These are phyloP conservation scores for Paracentrotus lividus DNA, from an alignment of 53 echinoderm and acorn worm species.

Conservation along the genomic window DNA sequence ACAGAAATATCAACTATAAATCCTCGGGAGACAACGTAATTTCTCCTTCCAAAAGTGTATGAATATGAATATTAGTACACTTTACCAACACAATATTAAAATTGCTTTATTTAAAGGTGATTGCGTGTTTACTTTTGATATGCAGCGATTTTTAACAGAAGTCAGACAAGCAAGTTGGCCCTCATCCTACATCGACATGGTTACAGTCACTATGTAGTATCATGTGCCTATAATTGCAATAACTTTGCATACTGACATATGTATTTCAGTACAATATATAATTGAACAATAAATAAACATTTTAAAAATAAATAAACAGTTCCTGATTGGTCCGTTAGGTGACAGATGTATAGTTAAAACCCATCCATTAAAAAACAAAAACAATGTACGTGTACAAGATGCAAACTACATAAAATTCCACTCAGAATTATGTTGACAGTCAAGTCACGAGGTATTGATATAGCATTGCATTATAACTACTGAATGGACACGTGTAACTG, in stretches of 20 bases:
- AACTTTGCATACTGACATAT: too few species aligned
- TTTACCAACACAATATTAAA: background rate
- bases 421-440: background rate
- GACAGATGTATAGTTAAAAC: background rate
- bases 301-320: background rate
- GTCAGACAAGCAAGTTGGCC: background rate
- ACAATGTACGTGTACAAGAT: background rate
- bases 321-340: background rate
- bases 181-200: too few species aligned
- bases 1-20: background rate
- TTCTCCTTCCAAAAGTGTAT: background rate
- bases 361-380: too few species aligned
- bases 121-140: background rate
- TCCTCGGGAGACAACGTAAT: background rate
- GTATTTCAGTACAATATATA: too few species aligned
- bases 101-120: background rate
- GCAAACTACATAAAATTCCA: background rate
- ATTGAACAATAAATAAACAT: background rate
- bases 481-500: background rate
- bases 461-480: slow-evolving; percentile 15
- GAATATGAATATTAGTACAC: background rate
- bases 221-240: too few species aligned
- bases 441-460: background rate
- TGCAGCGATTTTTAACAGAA: background rate
- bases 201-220: too few species aligned